phyloP scores from a whole-genome alignment of 2,797 vertebrate species.

The Enteromius argenteus region DNA sequence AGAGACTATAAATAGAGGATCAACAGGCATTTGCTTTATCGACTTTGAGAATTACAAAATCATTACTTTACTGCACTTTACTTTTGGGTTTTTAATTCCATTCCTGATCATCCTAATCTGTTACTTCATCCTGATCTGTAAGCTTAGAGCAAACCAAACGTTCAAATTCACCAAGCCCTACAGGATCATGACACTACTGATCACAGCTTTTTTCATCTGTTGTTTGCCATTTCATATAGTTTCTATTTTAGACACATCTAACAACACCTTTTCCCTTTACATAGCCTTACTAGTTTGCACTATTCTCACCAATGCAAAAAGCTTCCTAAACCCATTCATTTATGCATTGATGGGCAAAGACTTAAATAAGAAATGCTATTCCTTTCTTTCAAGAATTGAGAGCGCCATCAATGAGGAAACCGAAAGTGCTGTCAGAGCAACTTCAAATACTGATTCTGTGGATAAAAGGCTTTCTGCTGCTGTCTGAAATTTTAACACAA shows the following conservation, averaged over 20 bases:
- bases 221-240: constrained; percentile 84
- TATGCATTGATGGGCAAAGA: constrained; percentile 93
- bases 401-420: constrained; percentile 88
- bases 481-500: constrained; percentile 62
- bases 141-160: constrained; percentile 81
- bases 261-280: constrained; percentile 38
- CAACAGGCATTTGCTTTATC: constrained; percentile 74
- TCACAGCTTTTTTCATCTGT: constrained; percentile 86
- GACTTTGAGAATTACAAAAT: constrained; percentile 71
- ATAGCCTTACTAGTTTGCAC: constrained; percentile 68
- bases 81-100: constrained; percentile 84
- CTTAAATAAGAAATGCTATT: constrained; percentile 86
- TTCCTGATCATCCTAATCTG: constrained; percentile 84
- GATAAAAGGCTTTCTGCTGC: constrained; percentile 72
- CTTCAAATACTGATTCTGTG: constrained; percentile 82
- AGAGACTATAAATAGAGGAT: constrained; percentile 54
- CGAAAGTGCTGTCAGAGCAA: constrained; percentile 80
- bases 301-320: constrained; percentile 82
- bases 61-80: constrained; percentile 68
- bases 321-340: constrained; percentile 92
- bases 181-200: constrained; percentile 87
- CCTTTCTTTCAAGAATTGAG: constrained; percentile 85
- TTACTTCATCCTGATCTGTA: constrained; percentile 84
- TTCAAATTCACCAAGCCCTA: constrained; percentile 86
- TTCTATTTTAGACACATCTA: constrained; percentile 69